Evolutionary conservation across 1,140 invertebrate species (phyloP).

Genomic region (Drosophila ercepeae): DNA sequence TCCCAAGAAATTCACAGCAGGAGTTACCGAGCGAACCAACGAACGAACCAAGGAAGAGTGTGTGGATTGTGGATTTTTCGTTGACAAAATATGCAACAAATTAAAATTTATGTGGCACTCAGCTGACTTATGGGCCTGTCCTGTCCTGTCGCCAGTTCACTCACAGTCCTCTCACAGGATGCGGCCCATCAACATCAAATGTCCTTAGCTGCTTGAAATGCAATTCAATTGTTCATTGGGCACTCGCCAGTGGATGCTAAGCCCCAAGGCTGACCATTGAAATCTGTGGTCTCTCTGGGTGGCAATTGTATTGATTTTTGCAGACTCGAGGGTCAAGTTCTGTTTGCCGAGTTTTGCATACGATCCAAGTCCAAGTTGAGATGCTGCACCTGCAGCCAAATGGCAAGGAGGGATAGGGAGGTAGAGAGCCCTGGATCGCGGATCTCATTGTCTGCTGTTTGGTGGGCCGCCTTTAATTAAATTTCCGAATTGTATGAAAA

Average conservation of each 20-base stretch:
- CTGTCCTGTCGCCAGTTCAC: slow-evolving; percentile 1
- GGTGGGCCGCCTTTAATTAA: slow-evolving; percentile 76
- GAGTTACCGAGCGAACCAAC: slow-evolving; percentile 42
- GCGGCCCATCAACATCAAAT: slow-evolving; percentile 78
- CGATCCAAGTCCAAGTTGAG: slow-evolving; percentile 16
- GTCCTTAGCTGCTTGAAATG: slow-evolving; percentile 78
- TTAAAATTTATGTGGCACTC: slow-evolving; percentile 82
- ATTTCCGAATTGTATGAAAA: slow-evolving; percentile 82
- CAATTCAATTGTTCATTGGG: slow-evolving; percentile 78
- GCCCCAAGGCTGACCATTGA: slow-evolving; percentile 38
- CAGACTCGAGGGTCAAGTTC: slow-evolving; percentile 55
- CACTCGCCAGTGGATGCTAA: neutral
- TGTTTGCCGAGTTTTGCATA: slow-evolving; percentile 43
- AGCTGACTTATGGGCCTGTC: slow-evolving; percentile 61
- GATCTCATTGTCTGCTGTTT: slow-evolving; percentile 75
- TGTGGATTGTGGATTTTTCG: slow-evolving; percentile 69
- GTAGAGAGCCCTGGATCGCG: neutral
- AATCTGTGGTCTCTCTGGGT: slow-evolving; percentile 56
- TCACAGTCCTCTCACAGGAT: slow-evolving; percentile 56
- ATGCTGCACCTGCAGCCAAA: slow-evolving; percentile 62
- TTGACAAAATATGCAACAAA: slow-evolving; percentile 84
- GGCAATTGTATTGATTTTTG: slow-evolving; percentile 79
- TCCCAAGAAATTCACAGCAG: slow-evolving; percentile 84
- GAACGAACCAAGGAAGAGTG: slow-evolving; percentile 33
- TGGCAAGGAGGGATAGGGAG: too few species aligned